Conservation (phyloP, 2,888 invertebrate genomes). For the Thymelicus lineola region DNA sequence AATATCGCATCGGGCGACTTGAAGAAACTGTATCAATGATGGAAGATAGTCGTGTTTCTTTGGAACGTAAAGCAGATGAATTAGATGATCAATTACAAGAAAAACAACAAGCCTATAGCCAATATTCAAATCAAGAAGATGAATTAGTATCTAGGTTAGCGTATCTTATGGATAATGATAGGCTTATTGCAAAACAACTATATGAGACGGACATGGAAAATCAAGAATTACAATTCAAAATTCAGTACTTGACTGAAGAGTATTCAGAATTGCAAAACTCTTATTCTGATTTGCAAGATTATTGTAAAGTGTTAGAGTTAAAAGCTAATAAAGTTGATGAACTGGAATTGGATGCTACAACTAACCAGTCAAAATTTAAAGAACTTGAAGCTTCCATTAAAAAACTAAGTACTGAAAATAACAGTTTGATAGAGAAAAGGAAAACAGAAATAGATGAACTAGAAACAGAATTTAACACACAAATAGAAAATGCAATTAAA, state of each 20-base stretch:
- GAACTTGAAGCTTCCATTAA: constrained; percentile 76
- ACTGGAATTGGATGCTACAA: constrained; percentile 61
- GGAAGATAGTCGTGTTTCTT: constrained; percentile 85
- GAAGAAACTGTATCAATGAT: constrained; percentile 87
- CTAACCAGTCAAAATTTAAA: constrained; percentile 66
- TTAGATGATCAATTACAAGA: constrained; percentile 86
- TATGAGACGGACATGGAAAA: constrained; percentile 85
- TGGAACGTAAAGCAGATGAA: constrained; percentile 86
- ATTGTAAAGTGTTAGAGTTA: constrained; percentile 63
- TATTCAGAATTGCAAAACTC: constrained; percentile 77
- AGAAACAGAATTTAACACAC: constrained; percentile 76
- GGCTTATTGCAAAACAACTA: constrained; percentile 86
- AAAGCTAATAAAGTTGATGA: constrained; percentile 66
- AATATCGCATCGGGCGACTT: constrained; percentile 86
- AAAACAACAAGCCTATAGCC: constrained; percentile 84
- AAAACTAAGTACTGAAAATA: constrained; percentile 66
- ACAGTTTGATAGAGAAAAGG: constrained; percentile 69
- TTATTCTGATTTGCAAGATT: constrained; percentile 71
- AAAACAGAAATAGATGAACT: constrained; percentile 74
- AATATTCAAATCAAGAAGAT: constrained; percentile 87
- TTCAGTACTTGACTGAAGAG: constrained; percentile 80
- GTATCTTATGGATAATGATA: constrained; percentile 86
- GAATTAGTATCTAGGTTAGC: constrained; percentile 86
- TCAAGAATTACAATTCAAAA: constrained; percentile 81
- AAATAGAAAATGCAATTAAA: constrained; percentile 77